A percentile compares a stretch with the other conserved stretches of the same genome.
Conservation (phyloP, 2,888 invertebrate genomes). For the Pollenia amentaria region DNA sequence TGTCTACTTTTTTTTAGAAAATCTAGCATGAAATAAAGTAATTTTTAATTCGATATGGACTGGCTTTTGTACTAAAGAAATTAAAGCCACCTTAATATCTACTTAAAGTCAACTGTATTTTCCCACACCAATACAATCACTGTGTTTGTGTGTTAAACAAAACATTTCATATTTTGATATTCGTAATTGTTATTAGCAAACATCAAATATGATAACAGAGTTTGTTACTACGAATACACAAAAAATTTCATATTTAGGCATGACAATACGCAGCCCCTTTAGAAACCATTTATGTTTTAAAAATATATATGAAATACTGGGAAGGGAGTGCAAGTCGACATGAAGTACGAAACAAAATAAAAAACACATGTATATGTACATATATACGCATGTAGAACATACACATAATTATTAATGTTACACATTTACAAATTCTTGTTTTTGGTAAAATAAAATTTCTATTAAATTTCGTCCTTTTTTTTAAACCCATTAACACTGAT, state of each 20-base stretch:
- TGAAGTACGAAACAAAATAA: no score
- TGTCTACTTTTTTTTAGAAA: no score
- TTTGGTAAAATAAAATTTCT: slow-evolving; percentile 35
- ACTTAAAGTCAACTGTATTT: neutral
- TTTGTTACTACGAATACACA: neutral
- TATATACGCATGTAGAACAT: neutral
- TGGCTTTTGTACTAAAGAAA: no score
- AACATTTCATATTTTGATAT: slow-evolving; percentile 53
- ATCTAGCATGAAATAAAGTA: no score
- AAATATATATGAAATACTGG: no score
- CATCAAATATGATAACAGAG: slow-evolving; percentile 51
- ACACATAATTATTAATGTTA: neutral
- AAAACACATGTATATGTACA: neutral
- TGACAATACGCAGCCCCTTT: no score
- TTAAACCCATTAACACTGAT: slow-evolving; percentile 59
- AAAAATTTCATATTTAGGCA: no score
- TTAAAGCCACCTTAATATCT: no score
- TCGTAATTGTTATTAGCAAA: slow-evolving; percentile 67
- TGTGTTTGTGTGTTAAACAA: slow-evolving; percentile 56
- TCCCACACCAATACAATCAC: slow-evolving; percentile 4
- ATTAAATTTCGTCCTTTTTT: slow-evolving; percentile 13
- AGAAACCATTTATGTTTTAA: no score
- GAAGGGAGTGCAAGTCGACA: no score
- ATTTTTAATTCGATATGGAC: no score
- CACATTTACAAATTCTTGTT: neutral